Evolutionary conservation across 2,888 invertebrate species (phyloP).

Genomic region (Notocelia uddmanniana): DNA sequence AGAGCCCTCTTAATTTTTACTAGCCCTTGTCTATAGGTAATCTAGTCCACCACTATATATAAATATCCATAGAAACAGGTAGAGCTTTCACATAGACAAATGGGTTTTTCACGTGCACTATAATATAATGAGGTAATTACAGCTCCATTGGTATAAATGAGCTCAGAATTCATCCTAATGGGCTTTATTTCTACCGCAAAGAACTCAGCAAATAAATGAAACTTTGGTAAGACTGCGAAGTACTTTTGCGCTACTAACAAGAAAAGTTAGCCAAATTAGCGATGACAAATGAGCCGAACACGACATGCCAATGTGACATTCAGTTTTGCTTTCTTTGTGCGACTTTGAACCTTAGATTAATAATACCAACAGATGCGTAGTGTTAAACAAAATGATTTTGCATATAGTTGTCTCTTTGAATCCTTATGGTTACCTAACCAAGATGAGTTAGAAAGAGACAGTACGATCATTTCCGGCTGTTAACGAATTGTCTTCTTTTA

Average conservation of each 20-base stretch:
- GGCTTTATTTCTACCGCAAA: not conserved
- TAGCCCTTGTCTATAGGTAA: no score
- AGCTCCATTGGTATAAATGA: conserved; percentile 1
- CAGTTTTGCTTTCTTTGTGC: conserved; percentile 37
- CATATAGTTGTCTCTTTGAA: no score
- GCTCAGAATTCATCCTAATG: conserved; percentile 1
- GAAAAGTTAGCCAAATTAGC: conserved; percentile 39
- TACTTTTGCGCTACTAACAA: conserved; percentile 37
- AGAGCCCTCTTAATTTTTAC: no score
- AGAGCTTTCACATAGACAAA: no score
- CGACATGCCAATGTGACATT: no score
- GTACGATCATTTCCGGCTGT: no score
- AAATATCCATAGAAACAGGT: conserved; percentile 11
- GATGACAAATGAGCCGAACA: conserved; percentile 46
- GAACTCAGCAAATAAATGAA: conserved; percentile 16
- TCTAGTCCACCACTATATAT: not conserved
- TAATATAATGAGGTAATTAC: not conserved
- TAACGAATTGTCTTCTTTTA: no score
- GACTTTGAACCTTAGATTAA: conserved; percentile 38
- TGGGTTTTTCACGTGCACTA: no score
- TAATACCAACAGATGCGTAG: no score
- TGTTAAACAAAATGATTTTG: no score
- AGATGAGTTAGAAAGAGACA: no score
- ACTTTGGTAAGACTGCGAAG: conserved; percentile 25
- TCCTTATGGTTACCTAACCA: no score